Percentiles rank a stretch among this genome's conserved stretches.
Evolutionary conservation across 2,797 vertebrate genomes (phyloP).

Genomic region (Notamacropus eugenii): DNA sequence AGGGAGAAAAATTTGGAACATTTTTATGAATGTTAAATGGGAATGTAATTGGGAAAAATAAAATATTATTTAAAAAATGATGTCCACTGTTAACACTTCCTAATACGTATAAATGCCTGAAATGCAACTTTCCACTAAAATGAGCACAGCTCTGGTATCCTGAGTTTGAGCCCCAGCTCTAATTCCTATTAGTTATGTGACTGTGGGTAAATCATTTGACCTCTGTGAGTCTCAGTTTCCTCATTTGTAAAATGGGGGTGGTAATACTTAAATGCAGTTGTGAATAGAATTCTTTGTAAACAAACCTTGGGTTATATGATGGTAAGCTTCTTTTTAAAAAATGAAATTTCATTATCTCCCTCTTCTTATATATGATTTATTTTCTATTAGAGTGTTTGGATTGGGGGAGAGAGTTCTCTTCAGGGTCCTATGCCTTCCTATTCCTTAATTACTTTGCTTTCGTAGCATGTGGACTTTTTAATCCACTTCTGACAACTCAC

Average conservation of each 20-base stretch:
- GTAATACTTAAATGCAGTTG: background rate
- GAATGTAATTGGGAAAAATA: background rate
- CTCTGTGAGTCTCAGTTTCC: background rate
- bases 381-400: background rate
- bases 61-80: background rate
- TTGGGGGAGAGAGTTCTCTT: background rate
- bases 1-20: background rate
- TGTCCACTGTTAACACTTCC: background rate
- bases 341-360: background rate
- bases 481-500: background rate
- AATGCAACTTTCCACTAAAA: background rate
- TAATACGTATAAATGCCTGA: background rate
- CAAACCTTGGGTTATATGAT: background rate
- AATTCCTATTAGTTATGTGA: background rate
- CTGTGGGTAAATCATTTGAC: background rate
- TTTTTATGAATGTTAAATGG: too few relatives aligned
- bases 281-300: background rate
- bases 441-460: constrained; percentile 8
- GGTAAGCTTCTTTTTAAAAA: background rate
- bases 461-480: background rate
- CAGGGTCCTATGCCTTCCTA: background rate
- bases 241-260: background rate
- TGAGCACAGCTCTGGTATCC: background rate
- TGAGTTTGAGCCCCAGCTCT: background rate
- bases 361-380: background rate